phyloP scores from a whole-genome alignment of 2,113 vertebrate species.

The Mesocricetus auratus region DNA sequence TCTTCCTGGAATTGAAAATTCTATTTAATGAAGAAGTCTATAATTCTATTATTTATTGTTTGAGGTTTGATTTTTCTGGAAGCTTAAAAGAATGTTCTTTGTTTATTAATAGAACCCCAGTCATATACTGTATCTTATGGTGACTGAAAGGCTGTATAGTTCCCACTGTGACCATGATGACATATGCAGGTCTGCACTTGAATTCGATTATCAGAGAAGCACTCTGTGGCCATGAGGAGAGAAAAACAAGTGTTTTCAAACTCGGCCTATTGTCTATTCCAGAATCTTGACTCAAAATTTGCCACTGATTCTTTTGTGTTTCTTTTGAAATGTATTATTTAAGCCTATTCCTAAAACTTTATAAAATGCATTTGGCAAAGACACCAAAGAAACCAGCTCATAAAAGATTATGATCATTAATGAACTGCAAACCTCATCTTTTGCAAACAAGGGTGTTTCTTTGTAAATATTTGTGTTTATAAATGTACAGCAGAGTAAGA shows the following conservation, averaged over 20 bases:
- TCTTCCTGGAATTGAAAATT: slow-evolving; percentile 86
- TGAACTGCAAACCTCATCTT: slow-evolving; percentile 89
- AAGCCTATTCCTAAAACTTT: slow-evolving; percentile 82
- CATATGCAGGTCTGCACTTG: neutral
- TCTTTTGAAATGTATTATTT: slow-evolving; percentile 83
- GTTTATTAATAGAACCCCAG: slow-evolving; percentile 68
- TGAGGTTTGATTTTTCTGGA: slow-evolving; percentile 85
- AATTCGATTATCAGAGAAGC: slow-evolving; percentile 61
- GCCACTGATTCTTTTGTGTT: slow-evolving; percentile 78
- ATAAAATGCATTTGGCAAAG: slow-evolving; percentile 84
- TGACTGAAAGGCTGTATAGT: neutral
- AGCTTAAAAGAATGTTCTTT: slow-evolving; percentile 76
- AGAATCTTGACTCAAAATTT: slow-evolving; percentile 72
- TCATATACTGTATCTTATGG: slow-evolving; percentile 37
- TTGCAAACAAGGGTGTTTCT: slow-evolving; percentile 84
- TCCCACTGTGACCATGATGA: neutral
- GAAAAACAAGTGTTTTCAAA: slow-evolving; percentile 61
- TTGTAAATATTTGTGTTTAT: slow-evolving; percentile 96
- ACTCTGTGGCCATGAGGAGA: slow-evolving; percentile 25
- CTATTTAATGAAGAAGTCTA: slow-evolving; percentile 88
- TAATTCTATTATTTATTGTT: slow-evolving; percentile 90
- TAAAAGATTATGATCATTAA: slow-evolving; percentile 86
- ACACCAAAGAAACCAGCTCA: slow-evolving; percentile 89
- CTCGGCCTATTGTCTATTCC: slow-evolving; percentile 68
- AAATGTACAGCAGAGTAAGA: slow-evolving; percentile 95